These are phyloP conservation scores for Gymnocypris eckloni DNA, from an alignment of 2,797 vertebrate genomes.

Conservation along the genomic window DNA sequence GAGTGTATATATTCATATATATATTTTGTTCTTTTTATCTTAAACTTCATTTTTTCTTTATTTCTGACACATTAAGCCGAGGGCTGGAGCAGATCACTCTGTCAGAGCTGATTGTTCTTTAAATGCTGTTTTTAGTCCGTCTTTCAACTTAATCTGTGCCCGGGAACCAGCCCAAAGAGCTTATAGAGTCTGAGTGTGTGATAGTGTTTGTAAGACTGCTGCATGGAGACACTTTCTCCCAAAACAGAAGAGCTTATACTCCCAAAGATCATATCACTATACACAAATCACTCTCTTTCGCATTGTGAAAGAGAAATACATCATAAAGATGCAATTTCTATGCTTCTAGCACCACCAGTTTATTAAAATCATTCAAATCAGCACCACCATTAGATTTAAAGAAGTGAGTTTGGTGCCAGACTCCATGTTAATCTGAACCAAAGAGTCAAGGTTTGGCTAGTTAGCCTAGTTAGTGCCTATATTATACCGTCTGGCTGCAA, in stretches of 20 bases:
- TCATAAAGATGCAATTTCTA: background rate
- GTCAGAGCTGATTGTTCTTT: slow-evolving; percentile 42
- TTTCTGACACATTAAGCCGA: slow-evolving; percentile 25
- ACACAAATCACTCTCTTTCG: background rate
- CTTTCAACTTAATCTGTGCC: slow-evolving; percentile 43
- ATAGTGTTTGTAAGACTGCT: slow-evolving; percentile 23
- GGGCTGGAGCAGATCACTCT: slow-evolving; percentile 20
- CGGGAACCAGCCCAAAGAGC: slow-evolving; percentile 36
- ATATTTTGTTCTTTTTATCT: no score
- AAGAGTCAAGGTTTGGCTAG: background rate
- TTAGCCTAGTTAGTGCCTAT: background rate
- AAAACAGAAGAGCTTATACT: background rate
- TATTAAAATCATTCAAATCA: background rate
- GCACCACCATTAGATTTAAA: background rate
- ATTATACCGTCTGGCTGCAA: background rate
- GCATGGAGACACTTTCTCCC: slow-evolving; percentile 5
- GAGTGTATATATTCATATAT: no score
- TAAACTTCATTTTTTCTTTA: background rate
- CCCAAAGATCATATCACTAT: background rate
- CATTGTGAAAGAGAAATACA: background rate
- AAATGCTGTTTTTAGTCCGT: slow-evolving; percentile 32
- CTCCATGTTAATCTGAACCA: background rate
- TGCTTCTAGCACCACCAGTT: background rate
- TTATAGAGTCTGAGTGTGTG: slow-evolving; percentile 27
- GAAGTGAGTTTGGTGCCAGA: background rate